Conservation (phyloP, 2,888 invertebrate species). For the Slavum lentiscoides region DNA sequence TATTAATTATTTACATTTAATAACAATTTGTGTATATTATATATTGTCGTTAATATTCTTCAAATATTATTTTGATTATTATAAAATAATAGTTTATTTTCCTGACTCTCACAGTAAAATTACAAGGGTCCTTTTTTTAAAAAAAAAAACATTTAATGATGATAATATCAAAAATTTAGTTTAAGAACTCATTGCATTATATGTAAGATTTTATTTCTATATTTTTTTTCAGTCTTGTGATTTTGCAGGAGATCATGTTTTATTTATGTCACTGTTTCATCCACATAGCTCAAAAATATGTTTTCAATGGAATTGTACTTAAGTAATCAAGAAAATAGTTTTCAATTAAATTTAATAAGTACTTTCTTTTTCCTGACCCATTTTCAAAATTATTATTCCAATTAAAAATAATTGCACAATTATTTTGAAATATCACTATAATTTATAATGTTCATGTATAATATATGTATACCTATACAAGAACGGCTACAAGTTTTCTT, state of each 20-base stretch:
- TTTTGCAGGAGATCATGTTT: background rate
- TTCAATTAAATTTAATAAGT: too few species aligned
- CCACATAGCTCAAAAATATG: constrained; percentile 29
- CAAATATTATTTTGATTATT: background rate
- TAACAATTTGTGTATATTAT: constrained; percentile 3
- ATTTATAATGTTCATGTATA: too few species aligned
- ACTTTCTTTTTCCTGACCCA: too few species aligned
- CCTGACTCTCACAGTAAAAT: background rate
- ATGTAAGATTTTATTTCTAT: background rate
- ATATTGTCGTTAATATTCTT: background rate
- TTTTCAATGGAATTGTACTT: background rate
- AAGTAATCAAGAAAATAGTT: background rate
- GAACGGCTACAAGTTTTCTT: too few species aligned
- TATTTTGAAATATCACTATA: too few species aligned
- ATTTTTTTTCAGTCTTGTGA: background rate
- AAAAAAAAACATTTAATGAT: background rate
- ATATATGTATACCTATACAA: too few species aligned
- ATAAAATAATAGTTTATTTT: background rate
- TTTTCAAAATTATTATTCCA: too few species aligned
- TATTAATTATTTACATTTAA: too few species aligned
- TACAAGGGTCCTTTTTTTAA: background rate
- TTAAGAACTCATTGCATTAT: too few species aligned
- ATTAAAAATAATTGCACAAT: too few species aligned
- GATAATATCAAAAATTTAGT: too few species aligned
- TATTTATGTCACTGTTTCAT: background rate